phyloP scores from a whole-genome alignment of 2,888 invertebrate genomes.

The Desoria tigrina region DNA sequence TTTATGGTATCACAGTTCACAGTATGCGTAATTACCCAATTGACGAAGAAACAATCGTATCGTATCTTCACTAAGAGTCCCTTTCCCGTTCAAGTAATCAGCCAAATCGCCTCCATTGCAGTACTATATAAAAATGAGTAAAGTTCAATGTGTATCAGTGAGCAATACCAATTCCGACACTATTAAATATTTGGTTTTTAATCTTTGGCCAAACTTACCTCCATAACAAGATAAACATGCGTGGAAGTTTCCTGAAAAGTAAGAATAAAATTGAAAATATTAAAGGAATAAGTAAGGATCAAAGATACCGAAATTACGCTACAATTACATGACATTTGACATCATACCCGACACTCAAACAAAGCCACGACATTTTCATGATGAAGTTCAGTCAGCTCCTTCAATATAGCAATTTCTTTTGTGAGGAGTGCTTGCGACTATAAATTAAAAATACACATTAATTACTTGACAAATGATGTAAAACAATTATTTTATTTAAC shows the following conservation, averaged over 20 bases:
- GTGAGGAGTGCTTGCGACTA: slow-evolving; percentile 95
- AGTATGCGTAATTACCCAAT: too few species aligned
- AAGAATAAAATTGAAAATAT: slow-evolving; percentile 30
- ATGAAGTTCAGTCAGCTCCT: slow-evolving; percentile 93
- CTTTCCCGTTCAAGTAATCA: slow-evolving; percentile 92
- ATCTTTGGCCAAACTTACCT: slow-evolving; percentile 69
- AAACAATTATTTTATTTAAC: too few species aligned
- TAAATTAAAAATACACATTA: too few species aligned
- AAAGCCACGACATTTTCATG: slow-evolving; percentile 98
- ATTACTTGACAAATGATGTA: too few species aligned
- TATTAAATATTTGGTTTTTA: too few species aligned
- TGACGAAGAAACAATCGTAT: slow-evolving; percentile 92
- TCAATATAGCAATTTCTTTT: slow-evolving; percentile 98
- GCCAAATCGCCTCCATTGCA: slow-evolving; percentile 99
- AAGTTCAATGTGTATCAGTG: slow-evolving; percentile 33
- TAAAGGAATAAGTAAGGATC: neutral
- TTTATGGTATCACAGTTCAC: neutral
- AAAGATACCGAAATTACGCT: neutral
- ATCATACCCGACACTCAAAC: slow-evolving; percentile 82
- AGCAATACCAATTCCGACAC: neutral
- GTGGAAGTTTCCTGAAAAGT: slow-evolving; percentile 76
- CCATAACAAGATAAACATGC: slow-evolving; percentile 97
- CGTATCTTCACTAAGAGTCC: slow-evolving; percentile 94
- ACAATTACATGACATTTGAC: neutral
- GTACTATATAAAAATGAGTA: slow-evolving; percentile 68